Percentiles rank a stretch among this genome's conserved stretches.
Evolutionary conservation across 1,140 invertebrate species (phyloP).

Genomic region (Scaptomyza hsui): DNA sequence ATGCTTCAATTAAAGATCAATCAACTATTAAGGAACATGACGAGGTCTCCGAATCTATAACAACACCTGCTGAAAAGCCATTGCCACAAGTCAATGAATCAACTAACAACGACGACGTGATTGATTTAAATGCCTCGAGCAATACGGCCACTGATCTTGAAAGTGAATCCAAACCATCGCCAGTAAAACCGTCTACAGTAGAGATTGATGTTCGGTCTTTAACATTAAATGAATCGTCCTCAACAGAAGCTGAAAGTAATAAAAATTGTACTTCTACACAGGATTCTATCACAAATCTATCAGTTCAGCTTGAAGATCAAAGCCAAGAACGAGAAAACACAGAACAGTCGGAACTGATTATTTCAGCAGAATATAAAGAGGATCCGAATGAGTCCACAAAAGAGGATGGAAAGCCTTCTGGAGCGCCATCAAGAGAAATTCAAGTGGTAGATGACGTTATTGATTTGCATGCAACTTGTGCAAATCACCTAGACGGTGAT

Average conservation of each 20-base stretch:
- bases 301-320: neutral
- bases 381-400: neutral
- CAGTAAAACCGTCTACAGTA: no score
- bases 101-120: no score
- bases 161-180: no score
- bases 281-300: neutral
- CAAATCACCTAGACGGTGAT: neutral
- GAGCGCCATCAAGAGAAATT: neutral
- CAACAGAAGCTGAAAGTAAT: neutral
- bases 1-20: no score
- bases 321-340: neutral
- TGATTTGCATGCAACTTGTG: conserved; percentile 3
- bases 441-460: neutral
- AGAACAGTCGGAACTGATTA: neutral
- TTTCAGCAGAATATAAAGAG: neutral
- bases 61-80: no score
- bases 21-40: no score
- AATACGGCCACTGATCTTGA: no score
- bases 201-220: neutral
- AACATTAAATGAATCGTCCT: neutral
- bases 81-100: no score
- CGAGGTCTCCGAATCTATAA: no score
- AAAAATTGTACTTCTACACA: neutral
- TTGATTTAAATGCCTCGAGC: no score
- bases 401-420: neutral